These are phyloP conservation scores for Neofelis nebulosa DNA, from an alignment of 2,113 vertebrate genomes.

Conservation along the genomic window DNA sequence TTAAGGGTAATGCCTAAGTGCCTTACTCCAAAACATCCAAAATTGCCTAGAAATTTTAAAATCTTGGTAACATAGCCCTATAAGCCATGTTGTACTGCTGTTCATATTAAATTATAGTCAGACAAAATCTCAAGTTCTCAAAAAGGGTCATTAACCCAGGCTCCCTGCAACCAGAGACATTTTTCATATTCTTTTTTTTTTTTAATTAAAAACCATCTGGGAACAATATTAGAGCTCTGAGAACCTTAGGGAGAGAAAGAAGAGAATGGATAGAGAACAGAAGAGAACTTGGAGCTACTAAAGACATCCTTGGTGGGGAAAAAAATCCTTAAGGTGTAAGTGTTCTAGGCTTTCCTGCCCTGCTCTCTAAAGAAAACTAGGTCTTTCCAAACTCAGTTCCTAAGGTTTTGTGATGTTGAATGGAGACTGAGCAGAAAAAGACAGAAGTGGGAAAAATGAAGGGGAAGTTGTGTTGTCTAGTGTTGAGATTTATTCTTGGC, in stretches of 20 bases:
- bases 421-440: background rate
- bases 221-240: background rate
- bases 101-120: background rate
- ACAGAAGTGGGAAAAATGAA: background rate
- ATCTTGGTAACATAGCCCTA: background rate
- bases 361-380: background rate
- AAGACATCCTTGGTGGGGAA: background rate
- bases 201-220: background rate
- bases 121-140: background rate
- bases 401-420: background rate
- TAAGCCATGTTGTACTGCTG: background rate
- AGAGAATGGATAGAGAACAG: background rate
- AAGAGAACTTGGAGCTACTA: background rate
- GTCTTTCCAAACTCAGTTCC: background rate
- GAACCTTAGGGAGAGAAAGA: background rate
- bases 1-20: background rate
- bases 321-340: background rate
- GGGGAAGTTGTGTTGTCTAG: background rate
- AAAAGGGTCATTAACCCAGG: background rate
- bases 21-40: background rate
- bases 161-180: background rate
- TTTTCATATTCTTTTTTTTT: background rate
- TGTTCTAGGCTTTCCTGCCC: background rate
- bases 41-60: slow-evolving; percentile 45
- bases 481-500: background rate